Conservation (phyloP, 2,888 invertebrate species). For the Ommatoiulus sabulosus region DNA sequence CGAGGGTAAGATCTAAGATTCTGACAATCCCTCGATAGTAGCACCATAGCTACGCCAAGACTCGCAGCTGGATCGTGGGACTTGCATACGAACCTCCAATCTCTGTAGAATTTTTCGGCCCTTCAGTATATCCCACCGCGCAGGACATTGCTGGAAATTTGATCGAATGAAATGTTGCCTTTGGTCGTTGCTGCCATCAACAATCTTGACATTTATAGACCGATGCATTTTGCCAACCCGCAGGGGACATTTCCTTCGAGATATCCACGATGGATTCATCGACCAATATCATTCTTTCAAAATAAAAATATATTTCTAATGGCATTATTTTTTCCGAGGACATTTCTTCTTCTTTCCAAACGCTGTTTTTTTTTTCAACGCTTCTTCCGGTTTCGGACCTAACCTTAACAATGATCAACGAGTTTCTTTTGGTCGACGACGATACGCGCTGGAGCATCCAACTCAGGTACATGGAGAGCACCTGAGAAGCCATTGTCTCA, state of each 20-base stretch:
- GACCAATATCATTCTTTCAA: background rate
- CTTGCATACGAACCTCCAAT: too few relatives aligned
- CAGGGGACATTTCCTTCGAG: background rate
- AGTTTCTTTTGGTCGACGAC: too few relatives aligned
- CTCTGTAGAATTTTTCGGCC: too few relatives aligned
- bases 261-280: background rate
- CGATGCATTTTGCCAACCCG: background rate
- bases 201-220: background rate
- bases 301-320: background rate
- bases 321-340: background rate
- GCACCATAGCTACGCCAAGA: too few relatives aligned
- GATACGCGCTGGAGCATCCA: too few relatives aligned
- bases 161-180: background rate
- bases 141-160: background rate
- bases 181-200: background rate
- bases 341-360: background rate
- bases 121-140: too few relatives aligned
- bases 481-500: background rate
- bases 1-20: too few relatives aligned
- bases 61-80: too few relatives aligned
- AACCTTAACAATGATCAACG: background rate
- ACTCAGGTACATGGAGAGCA: too few relatives aligned
- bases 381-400: too few relatives aligned
- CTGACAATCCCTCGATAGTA: too few relatives aligned
- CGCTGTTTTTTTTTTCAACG: too few relatives aligned